Evolutionary conservation across 2,888 invertebrate species (phyloP).

Genomic region (Tillus elongatus): DNA sequence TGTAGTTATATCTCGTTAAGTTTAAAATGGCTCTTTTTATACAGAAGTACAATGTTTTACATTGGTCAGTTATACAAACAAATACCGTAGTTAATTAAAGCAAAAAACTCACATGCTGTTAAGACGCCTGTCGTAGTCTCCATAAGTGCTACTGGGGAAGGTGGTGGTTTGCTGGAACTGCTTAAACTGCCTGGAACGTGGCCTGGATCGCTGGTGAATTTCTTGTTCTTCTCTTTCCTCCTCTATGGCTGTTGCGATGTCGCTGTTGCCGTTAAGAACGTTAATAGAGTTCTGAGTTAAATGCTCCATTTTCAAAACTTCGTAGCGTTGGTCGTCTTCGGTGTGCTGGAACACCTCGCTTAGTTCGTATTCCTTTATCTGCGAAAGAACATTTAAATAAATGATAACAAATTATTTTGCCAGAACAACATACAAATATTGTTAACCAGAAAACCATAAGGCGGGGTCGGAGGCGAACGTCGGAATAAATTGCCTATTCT

Average conservation of each 20-base stretch:
- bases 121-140: slow-evolving; percentile 27
- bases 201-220: slow-evolving; percentile 29
- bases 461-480: no score
- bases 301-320: slow-evolving; percentile 57
- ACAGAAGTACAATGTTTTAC: no score
- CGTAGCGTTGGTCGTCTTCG: slow-evolving; percentile 69
- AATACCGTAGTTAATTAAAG: no score
- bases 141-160: slow-evolving; percentile 15
- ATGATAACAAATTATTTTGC: neutral
- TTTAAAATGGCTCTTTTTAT: no score
- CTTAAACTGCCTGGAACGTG: slow-evolving; percentile 22
- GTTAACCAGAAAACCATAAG: no score
- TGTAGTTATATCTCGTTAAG: no score
- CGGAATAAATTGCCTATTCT: no score
- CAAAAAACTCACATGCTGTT: slow-evolving; percentile 35
- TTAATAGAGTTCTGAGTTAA: slow-evolving; percentile 49
- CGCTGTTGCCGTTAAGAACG: slow-evolving; percentile 56
- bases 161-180: slow-evolving; percentile 23
- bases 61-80: no score
- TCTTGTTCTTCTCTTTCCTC: slow-evolving; percentile 65
- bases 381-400: slow-evolving; percentile 24
- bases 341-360: slow-evolving; percentile 78
- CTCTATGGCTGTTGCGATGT: slow-evolving; percentile 69
- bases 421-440: no score
- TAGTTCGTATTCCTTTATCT: slow-evolving; percentile 82